Base-by-base conservation (phyloP, 2,888 invertebrate genomes). In the Synanthedon tipuliformis region DNA sequence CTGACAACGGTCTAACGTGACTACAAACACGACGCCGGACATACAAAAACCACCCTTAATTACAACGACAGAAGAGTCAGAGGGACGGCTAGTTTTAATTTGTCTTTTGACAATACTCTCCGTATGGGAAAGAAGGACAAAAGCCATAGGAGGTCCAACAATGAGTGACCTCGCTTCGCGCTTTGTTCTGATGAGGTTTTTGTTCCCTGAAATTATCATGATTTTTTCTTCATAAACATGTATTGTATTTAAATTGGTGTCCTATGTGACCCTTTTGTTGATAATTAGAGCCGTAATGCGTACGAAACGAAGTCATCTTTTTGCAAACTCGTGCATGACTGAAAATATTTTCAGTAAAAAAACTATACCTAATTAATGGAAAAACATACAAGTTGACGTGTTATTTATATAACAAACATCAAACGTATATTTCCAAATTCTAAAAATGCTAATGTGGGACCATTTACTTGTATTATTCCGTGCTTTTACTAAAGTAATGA, bases 151-250 rank as follows among this genome's bases (percentile, higher is more conserved):
- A 52, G 54, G 52, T 48, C 52, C 40, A 51, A 51, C 54, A 53
- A 53, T 52, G 61, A 58, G 52, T 57, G 59, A 60, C 58, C 62
- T 58, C 58, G 62, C 66, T 66, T 62, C 62, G 59, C 51, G 59
- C 56, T 56, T 60, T 57, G 65, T 59, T 56, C 57, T 62, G 66
- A 67, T 67, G 67, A 65, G 62, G 66, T 63, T 65, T 67, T 64
- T 65, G 64, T 64, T 62, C 58, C 58, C 52, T 54, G 56, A 56
- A 62, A 61, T 61, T 62, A 62, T 61, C 51, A 59, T 55, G 50
- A 56, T 59, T 54, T 60, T 54, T 51, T 49, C 49, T 45, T 45
- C 16, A 49, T 49, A 49, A 16, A 49, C 16, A 16, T 49, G 16
- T 49, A 18, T 49, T 49, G n/a, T 13, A 34, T 34, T 45, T 45